Conservation (phyloP, 2,113 vertebrate species). For the Hymenochirus boettgeri region DNA sequence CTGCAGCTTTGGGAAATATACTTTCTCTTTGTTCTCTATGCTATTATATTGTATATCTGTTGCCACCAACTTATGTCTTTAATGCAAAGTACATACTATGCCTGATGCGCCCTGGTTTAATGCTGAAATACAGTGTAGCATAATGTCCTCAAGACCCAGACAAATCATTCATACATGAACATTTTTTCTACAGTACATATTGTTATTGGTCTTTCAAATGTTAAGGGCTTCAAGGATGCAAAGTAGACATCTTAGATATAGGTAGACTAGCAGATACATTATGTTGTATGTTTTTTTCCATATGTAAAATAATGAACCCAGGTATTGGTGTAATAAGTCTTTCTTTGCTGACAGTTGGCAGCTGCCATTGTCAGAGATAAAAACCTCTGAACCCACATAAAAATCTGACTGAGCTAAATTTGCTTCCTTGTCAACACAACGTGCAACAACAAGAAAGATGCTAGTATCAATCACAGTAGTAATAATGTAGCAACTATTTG, state of each 20-base stretch:
- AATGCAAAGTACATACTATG: too few relatives aligned
- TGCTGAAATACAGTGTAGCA: too few relatives aligned
- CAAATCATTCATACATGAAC: too few relatives aligned
- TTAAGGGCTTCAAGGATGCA: too few relatives aligned
- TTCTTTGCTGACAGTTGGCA: conserved; percentile 14
- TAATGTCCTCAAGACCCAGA: too few relatives aligned
- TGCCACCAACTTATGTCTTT: too few relatives aligned
- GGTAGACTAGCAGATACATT: neutral
- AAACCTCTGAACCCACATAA: conserved; percentile 16
- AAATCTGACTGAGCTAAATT: conserved; percentile 34
- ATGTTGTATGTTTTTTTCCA: neutral
- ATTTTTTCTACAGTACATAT: too few relatives aligned
- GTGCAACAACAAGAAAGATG: conserved; percentile 33
- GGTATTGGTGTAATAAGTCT: neutral
- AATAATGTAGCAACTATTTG: conserved; percentile 40
- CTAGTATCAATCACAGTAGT: conserved; percentile 40
- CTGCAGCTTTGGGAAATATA: too few relatives aligned
- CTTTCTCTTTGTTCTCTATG: too few relatives aligned
- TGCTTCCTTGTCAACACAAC: conserved; percentile 38
- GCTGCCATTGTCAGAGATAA: conserved; percentile 27
- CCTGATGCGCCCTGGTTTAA: too few relatives aligned
- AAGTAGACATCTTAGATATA: neutral
- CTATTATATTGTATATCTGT: too few relatives aligned
- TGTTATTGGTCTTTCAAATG: too few relatives aligned
- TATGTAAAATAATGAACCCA: neutral